Base-by-base conservation (phyloP, 2,888 invertebrate species). In the Apotomis capreana region DNA sequence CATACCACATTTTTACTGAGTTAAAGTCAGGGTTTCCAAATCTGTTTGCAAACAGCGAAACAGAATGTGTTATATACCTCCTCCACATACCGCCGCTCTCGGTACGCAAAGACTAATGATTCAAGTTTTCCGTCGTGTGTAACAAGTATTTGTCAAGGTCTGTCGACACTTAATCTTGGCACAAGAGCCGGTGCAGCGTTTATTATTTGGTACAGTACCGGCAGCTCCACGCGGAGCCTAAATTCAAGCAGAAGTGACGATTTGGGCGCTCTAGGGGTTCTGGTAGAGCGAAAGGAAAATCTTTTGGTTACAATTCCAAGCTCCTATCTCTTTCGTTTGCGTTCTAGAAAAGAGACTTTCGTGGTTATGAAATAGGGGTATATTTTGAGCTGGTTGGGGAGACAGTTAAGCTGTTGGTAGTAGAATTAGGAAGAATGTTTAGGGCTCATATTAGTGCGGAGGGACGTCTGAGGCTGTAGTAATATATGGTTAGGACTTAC, bases 61-160 rank as follows among this genome's bases (percentile, higher is more conserved):
- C 5, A 0, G 6, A 52, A 62, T 15, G 36, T 57, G 12, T n/a
- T 37, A 13, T 55, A 80, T 80, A 79, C 82, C 81, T 79, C 74
- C 78, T 84, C 84, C 84, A 80, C 78, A 77, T 54, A 74, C 76
- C 76, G 78, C 73, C 62, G 74, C 73, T 74, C 36, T 62, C 55
- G 49, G 69, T 49, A 12, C 55, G 55, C 78, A 70, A 81, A 82
- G 83, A 85, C 81, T 83, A 86, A 86, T 84, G 84, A 82, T 75
- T 77, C 79, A 81, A 85, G 84, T 84, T 84, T 83, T 81, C 80
- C 78, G 76, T 79, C 79, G 80, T 82, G 77, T 81, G 79, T 81
- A 76, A 80, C 81, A 77, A 80, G 81, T 80, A 84, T 85, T 83
- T 83, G 85, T 85, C 84, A 84, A 83, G 81, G 81, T 80, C 80